Evolutionary conservation across 2,888 invertebrate genomes (phyloP).

Genomic region (Chymomyza fuscimana): DNA sequence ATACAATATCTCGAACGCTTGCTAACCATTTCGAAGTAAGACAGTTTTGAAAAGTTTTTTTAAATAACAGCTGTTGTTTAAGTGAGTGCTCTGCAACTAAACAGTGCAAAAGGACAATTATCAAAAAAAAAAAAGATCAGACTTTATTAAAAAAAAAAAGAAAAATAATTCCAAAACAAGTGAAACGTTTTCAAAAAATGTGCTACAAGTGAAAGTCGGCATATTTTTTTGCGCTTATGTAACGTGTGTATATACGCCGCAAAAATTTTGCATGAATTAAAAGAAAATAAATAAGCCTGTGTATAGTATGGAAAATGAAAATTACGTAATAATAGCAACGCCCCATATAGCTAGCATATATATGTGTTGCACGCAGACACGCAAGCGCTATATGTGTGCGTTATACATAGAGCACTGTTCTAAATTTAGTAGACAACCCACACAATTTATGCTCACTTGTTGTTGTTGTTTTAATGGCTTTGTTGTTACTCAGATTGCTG

Average conservation of each 20-base stretch:
- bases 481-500: conserved; percentile 22
- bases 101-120: not conserved
- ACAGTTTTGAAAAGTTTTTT: not conserved
- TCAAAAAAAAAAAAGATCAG: not conserved
- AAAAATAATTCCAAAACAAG: not conserved
- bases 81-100: not conserved
- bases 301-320: conserved; percentile 28
- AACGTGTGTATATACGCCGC: conserved; percentile 18
- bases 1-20: conserved; percentile 29
- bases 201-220: conserved; percentile 2
- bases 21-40: conserved; percentile 8
- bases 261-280: conserved; percentile 8
- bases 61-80: not conserved
- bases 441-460: conserved; percentile 61
- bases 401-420: conserved; percentile 62
- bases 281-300: conserved; percentile 8
- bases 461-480: conserved; percentile 32
- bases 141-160: not conserved
- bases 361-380: conserved; percentile 33
- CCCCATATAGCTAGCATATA: conserved; percentile 51
- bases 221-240: conserved; percentile 23
- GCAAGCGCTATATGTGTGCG: conserved; percentile 44
- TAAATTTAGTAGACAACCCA: conserved; percentile 72
- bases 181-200: not conserved
- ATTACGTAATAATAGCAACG: conserved; percentile 70